These are phyloP conservation scores for Heteractis magnifica DNA, from an alignment of 92 coral and sea anemone genomes.

Conservation along the genomic window DNA sequence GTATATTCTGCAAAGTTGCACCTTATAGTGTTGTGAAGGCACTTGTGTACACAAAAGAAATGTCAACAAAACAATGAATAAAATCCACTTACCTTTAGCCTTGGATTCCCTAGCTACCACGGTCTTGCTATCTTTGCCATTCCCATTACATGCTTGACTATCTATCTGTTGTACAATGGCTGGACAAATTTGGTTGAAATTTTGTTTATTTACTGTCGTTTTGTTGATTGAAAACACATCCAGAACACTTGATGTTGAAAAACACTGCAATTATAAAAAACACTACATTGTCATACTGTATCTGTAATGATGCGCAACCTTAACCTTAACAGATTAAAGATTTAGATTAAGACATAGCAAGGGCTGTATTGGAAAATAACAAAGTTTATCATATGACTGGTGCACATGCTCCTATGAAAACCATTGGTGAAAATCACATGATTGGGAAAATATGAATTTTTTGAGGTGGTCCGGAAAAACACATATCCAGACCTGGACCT, in stretches of 20 bases:
- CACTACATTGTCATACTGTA: background rate
- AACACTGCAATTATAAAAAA: slow-evolving; percentile 47
- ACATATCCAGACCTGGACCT: no score
- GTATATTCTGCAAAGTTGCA: background rate
- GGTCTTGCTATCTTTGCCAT: slow-evolving; percentile 11
- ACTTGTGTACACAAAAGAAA: background rate
- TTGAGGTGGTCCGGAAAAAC: no score
- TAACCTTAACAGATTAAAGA: no score
- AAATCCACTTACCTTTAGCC: slow-evolving; percentile 48
- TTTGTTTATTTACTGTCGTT: slow-evolving; percentile 30
- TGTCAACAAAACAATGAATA: background rate
- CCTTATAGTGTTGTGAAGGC: background rate
- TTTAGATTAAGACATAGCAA: no score
- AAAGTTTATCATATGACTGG: no score
- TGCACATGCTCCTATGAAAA: no score
- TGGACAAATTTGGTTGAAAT: slow-evolving; percentile 72
- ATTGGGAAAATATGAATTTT: no score
- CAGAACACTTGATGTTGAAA: slow-evolving; percentile 55
- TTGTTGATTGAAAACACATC: slow-evolving; percentile 50
- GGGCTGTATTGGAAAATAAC: no score
- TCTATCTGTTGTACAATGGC: slow-evolving; percentile 89
- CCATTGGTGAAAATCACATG: no score
- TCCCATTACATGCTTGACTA: slow-evolving; percentile 54
- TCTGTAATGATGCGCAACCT: no score
- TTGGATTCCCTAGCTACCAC: slow-evolving; percentile 31